phyloP scores from a whole-genome alignment of 2,113 vertebrate genomes.

The Tachysurus vachellii region DNA sequence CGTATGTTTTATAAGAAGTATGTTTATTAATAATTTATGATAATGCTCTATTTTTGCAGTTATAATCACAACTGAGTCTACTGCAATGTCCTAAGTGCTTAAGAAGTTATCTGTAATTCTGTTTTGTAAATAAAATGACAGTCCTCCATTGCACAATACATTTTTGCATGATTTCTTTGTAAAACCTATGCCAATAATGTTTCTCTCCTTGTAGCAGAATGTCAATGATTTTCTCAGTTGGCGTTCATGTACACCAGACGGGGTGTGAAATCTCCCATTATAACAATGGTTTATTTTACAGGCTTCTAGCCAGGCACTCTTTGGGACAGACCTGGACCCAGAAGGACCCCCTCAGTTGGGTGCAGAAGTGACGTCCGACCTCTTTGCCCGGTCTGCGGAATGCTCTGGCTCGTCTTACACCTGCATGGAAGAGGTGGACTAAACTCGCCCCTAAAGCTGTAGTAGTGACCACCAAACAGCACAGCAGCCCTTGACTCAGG shows the following conservation, averaged over 20 bases:
- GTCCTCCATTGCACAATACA: not conserved
- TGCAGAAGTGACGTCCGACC: slow-evolving; percentile 78
- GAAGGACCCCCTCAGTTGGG: slow-evolving; percentile 82
- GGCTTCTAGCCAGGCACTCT: slow-evolving; percentile 85
- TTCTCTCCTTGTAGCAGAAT: not conserved
- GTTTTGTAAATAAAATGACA: slow-evolving; percentile 32
- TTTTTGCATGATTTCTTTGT: not conserved
- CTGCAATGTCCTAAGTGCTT: not conserved
- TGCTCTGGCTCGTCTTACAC: slow-evolving; percentile 86
- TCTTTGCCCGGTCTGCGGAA: slow-evolving; percentile 80
- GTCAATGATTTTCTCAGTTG: not conserved
- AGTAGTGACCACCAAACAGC: not conserved
- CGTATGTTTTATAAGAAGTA: not conserved
- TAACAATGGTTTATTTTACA: slow-evolving; percentile 84
- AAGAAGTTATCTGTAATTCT: not conserved
- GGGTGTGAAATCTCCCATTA: slow-evolving; percentile 17
- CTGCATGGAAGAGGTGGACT: slow-evolving; percentile 99
- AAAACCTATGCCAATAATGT: not conserved
- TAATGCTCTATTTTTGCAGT: slow-evolving; percentile 1
- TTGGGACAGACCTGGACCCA: slow-evolving; percentile 80
- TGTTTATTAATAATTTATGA: slow-evolving; percentile 8
- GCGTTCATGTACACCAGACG: slow-evolving; percentile 11
- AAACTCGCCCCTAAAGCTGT: slow-evolving; percentile 36
- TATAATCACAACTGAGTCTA: slow-evolving; percentile 12
- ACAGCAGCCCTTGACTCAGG: slow-evolving; percentile 29